Evolutionary conservation across 2,797 vertebrate species (phyloP).

Genomic region (Cryptoprocta ferox): DNA sequence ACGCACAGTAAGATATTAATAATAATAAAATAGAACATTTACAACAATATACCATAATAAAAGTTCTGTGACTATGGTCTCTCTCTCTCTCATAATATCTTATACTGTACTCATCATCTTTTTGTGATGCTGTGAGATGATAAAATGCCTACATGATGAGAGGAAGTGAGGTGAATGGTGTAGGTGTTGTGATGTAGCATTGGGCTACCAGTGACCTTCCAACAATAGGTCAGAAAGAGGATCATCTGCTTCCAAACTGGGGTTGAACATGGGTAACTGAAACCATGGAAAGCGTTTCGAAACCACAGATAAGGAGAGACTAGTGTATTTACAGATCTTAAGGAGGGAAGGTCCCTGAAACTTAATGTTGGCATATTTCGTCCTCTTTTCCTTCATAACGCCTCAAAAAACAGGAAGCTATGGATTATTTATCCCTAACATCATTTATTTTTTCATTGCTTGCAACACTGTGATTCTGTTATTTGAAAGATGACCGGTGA

Average conservation of each 20-base stretch:
- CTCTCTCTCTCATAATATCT: neutral
- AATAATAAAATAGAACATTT: neutral
- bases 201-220: neutral
- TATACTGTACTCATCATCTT: neutral
- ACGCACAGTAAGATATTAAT: neutral
- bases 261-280: neutral
- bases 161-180: neutral
- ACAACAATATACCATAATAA: neutral
- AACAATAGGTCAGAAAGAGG: neutral
- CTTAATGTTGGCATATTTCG: neutral
- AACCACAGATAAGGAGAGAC: neutral
- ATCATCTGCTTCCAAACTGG: neutral
- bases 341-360: neutral
- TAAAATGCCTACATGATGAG: neutral
- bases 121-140: neutral
- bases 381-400: neutral
- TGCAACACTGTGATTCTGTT: neutral
- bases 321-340: neutral
- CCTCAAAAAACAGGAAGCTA: neutral
- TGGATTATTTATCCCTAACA: neutral
- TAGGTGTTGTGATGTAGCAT: neutral
- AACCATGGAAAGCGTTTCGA: neutral
- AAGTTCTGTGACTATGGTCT: neutral
- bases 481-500: conserved; percentile 26
- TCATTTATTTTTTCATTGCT: neutral